Evolutionary conservation across 2,797 vertebrate species (phyloP).

Genomic region (Onychomys arenicola): DNA sequence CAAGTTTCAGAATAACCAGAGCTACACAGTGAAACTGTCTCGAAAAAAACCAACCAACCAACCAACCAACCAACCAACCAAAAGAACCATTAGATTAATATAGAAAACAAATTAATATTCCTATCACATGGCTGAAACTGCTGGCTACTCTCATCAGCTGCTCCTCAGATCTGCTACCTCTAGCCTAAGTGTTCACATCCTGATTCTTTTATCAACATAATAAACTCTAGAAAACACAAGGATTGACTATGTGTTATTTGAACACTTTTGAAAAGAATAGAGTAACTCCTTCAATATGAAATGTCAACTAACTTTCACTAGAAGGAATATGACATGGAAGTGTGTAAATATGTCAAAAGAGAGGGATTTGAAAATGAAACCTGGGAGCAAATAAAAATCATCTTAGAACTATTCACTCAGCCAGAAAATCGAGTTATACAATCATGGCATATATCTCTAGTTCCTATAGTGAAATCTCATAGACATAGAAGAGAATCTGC

Average conservation of each 20-base stretch:
- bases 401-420: constrained; percentile 45
- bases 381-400: constrained; percentile 45
- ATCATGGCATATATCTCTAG: neutral
- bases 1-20: neutral
- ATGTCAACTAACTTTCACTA: constrained; percentile 56
- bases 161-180: constrained; percentile 1
- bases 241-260: constrained; percentile 5
- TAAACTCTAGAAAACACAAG: constrained; percentile 6
- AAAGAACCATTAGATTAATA: neutral
- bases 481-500: constrained; percentile 14
- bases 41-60: neutral
- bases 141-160: neutral
- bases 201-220: neutral
- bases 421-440: constrained; percentile 51
- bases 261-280: constrained; percentile 45
- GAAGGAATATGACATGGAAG: neutral
- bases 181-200: neutral
- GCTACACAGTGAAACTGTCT: neutral
- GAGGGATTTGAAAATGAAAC: constrained; percentile 54
- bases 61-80: neutral
- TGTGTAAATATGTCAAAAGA: constrained; percentile 57
- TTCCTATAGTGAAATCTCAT: constrained; percentile 10
- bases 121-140: neutral
- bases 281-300: constrained; percentile 50
- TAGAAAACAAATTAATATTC: neutral